These are phyloP conservation scores for Dichetophora obliterata DNA, from an alignment of 2,888 invertebrate species.

Conservation along the genomic window DNA sequence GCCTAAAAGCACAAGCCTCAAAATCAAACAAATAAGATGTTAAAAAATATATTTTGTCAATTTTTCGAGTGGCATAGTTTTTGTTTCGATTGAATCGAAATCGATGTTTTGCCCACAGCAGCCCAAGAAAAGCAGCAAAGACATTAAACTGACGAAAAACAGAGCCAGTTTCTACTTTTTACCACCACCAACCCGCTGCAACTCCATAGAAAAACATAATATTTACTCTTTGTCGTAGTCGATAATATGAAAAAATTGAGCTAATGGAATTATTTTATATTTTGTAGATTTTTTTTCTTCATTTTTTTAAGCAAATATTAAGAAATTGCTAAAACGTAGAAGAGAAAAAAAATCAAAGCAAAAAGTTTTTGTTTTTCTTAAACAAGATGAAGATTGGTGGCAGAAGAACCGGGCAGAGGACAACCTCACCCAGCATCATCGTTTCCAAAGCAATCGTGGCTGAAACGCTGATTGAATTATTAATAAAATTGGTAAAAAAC, in stretches of 20 bases:
- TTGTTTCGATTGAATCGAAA: conserved; percentile 20
- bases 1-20: background rate
- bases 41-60: background rate
- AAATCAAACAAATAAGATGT: conserved; percentile 2
- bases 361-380: conserved; percentile 62
- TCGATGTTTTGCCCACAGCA: background rate
- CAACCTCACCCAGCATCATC: background rate
- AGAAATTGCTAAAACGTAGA: conserved; percentile 4
- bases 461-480: conserved; percentile 64
- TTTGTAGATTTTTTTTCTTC: conserved; percentile 2
- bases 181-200: background rate
- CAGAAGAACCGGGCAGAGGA: background rate
- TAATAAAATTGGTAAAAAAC: conserved; percentile 66
- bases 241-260: conserved; percentile 62
- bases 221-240: conserved; percentile 60
- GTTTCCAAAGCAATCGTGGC: conserved; percentile 4
- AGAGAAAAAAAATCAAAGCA: conserved; percentile 42
- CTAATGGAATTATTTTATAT: conserved; percentile 62
- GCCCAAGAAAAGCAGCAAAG: background rate
- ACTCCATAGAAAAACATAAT: conserved; percentile 42
- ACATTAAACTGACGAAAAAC: background rate
- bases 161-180: too few relatives aligned
- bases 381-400: conserved; percentile 37
- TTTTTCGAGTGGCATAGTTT: conserved; percentile 5
- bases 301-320: background rate